A percentile compares a stretch with the other conserved stretches of the same genome.
These are phyloP conservation scores for Amniataba percoides DNA, from an alignment of 2,797 vertebrate species.

Conservation along the genomic window DNA sequence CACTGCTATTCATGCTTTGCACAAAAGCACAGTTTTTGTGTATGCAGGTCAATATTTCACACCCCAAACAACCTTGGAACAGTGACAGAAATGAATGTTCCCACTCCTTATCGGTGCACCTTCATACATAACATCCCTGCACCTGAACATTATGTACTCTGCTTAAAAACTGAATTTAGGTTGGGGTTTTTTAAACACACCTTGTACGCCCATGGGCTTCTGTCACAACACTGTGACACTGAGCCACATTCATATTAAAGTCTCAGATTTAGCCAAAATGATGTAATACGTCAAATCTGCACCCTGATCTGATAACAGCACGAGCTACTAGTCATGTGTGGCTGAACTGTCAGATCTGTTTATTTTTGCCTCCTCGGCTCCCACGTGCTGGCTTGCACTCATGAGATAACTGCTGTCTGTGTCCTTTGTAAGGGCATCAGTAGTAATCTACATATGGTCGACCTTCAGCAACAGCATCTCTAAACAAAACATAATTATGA, in stretches of 20 bases:
- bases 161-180: conserved; percentile 13
- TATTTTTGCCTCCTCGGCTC: conserved; percentile 61
- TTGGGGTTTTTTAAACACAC: neutral
- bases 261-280: conserved; percentile 8
- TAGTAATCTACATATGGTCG: conserved; percentile 30
- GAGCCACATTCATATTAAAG: neutral
- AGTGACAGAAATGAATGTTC: conserved; percentile 41
- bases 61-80: conserved; percentile 54
- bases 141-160: neutral
- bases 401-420: conserved; percentile 50
- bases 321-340: conserved; percentile 39
- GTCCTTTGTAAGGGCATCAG: conserved; percentile 53
- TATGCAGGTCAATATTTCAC: conserved; percentile 36
- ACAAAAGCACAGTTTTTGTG: conserved; percentile 17
- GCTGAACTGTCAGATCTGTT: conserved; percentile 61
- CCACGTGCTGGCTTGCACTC: conserved; percentile 42
- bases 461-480: conserved; percentile 35
- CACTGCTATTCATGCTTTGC: conserved; percentile 1
- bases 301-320: conserved; percentile 39
- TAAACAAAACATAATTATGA: neutral
- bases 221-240: neutral
- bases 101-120: conserved; percentile 12
- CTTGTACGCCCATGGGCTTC: neutral
- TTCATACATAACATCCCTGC: conserved; percentile 17
- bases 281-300: conserved; percentile 1